Base-by-base conservation (phyloP, 1,140 invertebrate genomes). In the Apis laboriosa region DNA sequence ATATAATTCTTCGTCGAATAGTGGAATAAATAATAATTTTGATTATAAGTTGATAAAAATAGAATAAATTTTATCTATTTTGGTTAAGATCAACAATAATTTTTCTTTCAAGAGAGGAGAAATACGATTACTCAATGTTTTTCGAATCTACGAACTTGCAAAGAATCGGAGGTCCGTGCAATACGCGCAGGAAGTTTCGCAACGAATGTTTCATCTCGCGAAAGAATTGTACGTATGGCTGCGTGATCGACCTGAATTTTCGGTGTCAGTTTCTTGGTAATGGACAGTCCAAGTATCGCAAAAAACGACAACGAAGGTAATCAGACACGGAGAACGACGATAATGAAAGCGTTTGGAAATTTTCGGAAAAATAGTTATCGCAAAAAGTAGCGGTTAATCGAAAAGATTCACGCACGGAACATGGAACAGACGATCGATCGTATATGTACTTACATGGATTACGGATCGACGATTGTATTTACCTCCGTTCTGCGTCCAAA, bases 171-270 rank as follows among this genome's bases (percentile, higher is more conserved):
- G 51, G 7, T 60, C 55, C 19, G 34, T 56, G 55, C 67, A 68
- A 77, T 43, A 63, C 55, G 60, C 72, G 51, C 64, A 56, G 76
- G 63, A 77, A 68, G n/a, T 77, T 77, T 68, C 64, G 76, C 76
- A 77, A 77, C 34, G 24, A 21, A 77, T 13, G 76, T 9, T 49
- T 84, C 64, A 28, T 53, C 28, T 11, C 53, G 49, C n/a, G 60
- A 64, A 76, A 76, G 49, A 73, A 58, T 58, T 28, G 28, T 53
- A n/a, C 24, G 71, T 72, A 72, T 21, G 28, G 53, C 19, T 17
- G 53, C 70, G 24, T 24, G 70, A 55, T 55, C 56, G 73, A 75
- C 58, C 73, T 63, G 73, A 58, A 63, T 64, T 75, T 85, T 80
- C 64, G 66, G 34, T 56, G 75, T 13, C 19, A 58, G 58, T 63